Conservation (phyloP, 2,888 invertebrate species). For the Luffia ferchaultella region DNA sequence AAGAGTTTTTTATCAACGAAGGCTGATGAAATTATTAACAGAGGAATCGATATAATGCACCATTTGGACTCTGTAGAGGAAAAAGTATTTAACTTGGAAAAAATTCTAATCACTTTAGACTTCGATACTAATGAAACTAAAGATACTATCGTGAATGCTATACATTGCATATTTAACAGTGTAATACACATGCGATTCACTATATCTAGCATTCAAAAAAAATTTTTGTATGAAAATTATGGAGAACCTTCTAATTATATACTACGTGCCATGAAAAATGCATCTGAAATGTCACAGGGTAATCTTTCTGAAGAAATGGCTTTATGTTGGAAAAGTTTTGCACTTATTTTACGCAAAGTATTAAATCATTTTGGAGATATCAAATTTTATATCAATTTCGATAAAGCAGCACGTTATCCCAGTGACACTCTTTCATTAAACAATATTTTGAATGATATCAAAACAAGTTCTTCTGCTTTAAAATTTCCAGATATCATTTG, state of each 20-base stretch:
- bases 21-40: slow-evolving; percentile 40
- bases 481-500: slow-evolving; percentile 19
- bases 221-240: slow-evolving; percentile 49
- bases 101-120: slow-evolving; percentile 26
- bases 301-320: slow-evolving; percentile 18
- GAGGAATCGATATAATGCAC: slow-evolving; percentile 43
- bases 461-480: slow-evolving; percentile 24
- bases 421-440: slow-evolving; percentile 49
- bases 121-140: slow-evolving; percentile 27
- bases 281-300: slow-evolving; percentile 21
- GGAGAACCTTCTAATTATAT: slow-evolving; percentile 43
- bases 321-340: slow-evolving; percentile 28
- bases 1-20: slow-evolving; percentile 29
- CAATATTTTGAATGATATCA: slow-evolving; percentile 40
- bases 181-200: slow-evolving; percentile 62
- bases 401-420: slow-evolving; percentile 53
- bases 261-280: slow-evolving; percentile 37
- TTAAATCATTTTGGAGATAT: slow-evolving; percentile 56
- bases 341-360: slow-evolving; percentile 38
- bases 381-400: slow-evolving; percentile 53
- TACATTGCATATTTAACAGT: slow-evolving; percentile 57
- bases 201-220: slow-evolving; percentile 50
- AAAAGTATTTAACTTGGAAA: slow-evolving; percentile 41
- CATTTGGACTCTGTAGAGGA: slow-evolving; percentile 51
- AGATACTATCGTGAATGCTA: slow-evolving; percentile 45